Evolutionary conservation across 1,140 invertebrate genomes (phyloP).

Genomic region (Atta texana): DNA sequence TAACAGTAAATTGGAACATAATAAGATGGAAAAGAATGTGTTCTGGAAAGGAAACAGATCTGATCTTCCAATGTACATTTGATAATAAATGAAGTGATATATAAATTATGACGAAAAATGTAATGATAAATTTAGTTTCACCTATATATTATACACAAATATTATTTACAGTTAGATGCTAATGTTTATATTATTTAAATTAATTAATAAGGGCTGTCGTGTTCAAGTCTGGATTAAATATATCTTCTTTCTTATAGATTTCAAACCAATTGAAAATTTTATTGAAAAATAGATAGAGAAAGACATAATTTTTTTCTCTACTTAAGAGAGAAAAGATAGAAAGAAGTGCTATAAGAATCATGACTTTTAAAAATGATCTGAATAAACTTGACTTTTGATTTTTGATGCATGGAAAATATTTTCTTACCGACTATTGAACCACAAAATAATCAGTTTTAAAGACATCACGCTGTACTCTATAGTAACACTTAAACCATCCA

Average conservation of each 20-base stretch:
- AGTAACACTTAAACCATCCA: constrained; percentile 24
- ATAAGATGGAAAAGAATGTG: background rate
- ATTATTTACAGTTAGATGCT: background rate
- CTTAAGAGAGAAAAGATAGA: background rate
- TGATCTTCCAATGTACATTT: background rate
- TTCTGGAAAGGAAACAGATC: background rate
- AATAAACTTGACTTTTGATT: background rate
- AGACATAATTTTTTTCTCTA: background rate
- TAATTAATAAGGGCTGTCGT: background rate
- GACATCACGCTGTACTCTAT: constrained; percentile 25
- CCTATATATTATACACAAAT: background rate
- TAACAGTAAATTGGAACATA: background rate
- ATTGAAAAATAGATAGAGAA: background rate
- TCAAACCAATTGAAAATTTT: background rate
- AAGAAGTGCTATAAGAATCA: background rate
- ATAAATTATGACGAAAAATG: background rate
- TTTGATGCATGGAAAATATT: background rate
- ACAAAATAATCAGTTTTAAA: constrained; percentile 34
- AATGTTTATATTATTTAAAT: background rate
- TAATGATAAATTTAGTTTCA: background rate
- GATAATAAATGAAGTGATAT: background rate
- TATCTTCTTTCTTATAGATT: background rate
- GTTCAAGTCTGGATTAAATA: background rate
- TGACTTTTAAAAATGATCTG: background rate
- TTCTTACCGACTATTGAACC: constrained; percentile 51